phyloP scores from a whole-genome alignment of 2,888 invertebrate genomes.

The Morinoia aosen region DNA sequence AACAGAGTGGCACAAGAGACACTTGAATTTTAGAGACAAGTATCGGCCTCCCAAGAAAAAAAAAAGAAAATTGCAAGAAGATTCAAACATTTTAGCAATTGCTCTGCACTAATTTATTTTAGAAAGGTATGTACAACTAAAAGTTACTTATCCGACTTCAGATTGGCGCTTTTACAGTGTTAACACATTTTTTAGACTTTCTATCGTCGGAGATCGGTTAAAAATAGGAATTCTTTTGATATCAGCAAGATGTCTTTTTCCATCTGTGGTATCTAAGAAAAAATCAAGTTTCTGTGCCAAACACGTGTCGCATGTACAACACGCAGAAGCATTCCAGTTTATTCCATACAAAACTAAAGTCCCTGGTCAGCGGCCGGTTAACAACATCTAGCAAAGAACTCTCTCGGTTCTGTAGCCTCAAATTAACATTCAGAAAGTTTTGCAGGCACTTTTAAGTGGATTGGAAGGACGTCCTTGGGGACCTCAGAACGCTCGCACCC shows the following conservation, averaged over 20 bases:
- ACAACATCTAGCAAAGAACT: background rate
- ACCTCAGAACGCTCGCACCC: background rate
- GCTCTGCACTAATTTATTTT: too few species aligned
- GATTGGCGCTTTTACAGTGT: too few species aligned
- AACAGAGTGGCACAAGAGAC: too few species aligned
- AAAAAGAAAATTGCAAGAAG: too few species aligned
- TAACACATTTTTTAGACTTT: too few species aligned
- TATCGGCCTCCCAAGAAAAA: too few species aligned
- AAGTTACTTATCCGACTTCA: too few species aligned
- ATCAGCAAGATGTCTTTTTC: background rate
- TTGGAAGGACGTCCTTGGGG: background rate
- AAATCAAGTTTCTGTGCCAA: background rate
- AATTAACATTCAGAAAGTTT: slow-evolving; percentile 22
- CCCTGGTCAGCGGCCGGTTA: background rate
- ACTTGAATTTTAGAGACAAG: too few species aligned
- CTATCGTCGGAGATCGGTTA: too few species aligned
- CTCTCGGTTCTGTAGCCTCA: background rate
- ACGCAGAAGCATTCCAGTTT: background rate
- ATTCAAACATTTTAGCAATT: too few species aligned
- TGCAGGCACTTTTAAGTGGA: background rate
- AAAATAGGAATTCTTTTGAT: background rate
- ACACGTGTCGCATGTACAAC: background rate
- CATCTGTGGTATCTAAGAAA: background rate
- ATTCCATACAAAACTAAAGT: background rate
- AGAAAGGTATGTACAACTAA: too few species aligned